phyloP scores from a whole-genome alignment of 1,140 invertebrate genomes.

The Cheumatopsyche charites region DNA sequence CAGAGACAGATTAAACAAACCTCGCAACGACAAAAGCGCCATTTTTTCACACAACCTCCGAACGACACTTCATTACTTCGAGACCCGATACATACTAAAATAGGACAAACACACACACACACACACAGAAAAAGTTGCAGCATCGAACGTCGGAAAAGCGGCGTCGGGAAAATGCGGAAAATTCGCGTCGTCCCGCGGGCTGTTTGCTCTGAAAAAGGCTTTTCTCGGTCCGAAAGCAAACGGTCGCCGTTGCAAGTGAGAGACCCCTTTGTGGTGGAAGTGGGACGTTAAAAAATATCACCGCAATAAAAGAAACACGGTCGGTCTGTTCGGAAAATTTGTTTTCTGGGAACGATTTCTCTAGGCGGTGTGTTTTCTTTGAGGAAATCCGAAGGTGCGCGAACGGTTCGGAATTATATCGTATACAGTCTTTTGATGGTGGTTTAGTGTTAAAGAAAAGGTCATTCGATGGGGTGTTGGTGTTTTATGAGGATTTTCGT shows the following conservation, averaged over 20 bases:
- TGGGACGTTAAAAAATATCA: slow-evolving; percentile 33
- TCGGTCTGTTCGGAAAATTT: slow-evolving; percentile 22
- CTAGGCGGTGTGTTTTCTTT: no score
- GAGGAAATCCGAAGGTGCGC: not conserved
- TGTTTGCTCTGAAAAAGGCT: not conserved
- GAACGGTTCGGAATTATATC: not conserved
- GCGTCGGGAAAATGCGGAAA: not conserved
- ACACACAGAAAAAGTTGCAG: no score
- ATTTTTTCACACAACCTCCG: no score
- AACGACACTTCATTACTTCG: no score
- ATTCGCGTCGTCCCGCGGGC: not conserved
- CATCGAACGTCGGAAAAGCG: no score
- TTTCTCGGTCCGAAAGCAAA: slow-evolving; percentile 1
- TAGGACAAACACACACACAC: no score
- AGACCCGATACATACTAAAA: no score
- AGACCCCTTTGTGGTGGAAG: slow-evolving; percentile 28
- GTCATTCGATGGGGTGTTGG: not conserved
- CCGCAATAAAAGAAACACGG: slow-evolving; percentile 30
- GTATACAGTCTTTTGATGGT: no score
- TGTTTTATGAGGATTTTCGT: not conserved
- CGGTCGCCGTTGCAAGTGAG: not conserved
- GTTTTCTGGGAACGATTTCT: not conserved
- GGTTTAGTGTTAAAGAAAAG: no score
- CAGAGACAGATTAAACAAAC: no score
- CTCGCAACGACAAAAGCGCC: no score